These are phyloP conservation scores for Agrypnus murinus DNA, from an alignment of 2,888 invertebrate species.

Conservation along the genomic window DNA sequence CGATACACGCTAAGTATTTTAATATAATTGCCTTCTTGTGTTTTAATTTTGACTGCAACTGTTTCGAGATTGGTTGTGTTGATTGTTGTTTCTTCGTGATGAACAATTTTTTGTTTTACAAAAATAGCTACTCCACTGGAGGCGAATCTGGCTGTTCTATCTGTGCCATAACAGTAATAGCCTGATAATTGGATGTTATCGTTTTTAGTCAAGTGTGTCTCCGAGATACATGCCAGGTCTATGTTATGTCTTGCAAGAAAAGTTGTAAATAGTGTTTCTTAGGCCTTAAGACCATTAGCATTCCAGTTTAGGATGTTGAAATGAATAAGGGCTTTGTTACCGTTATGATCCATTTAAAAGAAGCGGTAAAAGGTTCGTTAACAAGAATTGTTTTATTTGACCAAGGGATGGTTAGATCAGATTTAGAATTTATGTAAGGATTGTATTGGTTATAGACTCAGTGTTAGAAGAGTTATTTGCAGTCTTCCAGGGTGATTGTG, in stretches of 20 bases:
- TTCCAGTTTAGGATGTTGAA: too few species aligned
- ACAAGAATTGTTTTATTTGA: too few species aligned
- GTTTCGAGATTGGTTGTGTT: too few species aligned
- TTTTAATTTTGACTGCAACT: too few species aligned
- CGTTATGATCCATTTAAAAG: background rate
- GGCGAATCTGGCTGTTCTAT: background rate
- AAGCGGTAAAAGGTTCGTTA: background rate
- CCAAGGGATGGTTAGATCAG: too few species aligned
- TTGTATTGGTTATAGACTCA: background rate
- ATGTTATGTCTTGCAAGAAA: background rate
- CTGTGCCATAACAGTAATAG: background rate
- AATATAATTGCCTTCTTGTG: slow-evolving; percentile 1
- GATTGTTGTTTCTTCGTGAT: background rate
- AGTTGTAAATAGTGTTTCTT: background rate
- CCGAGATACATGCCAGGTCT: background rate
- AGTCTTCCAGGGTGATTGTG: background rate
- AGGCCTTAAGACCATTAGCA: background rate
- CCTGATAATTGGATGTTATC: too few species aligned
- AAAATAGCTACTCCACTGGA: slow-evolving; percentile 1
- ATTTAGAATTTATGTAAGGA: background rate
- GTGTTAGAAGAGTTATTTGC: background rate
- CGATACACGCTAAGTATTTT: background rate
- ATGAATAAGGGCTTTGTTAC: too few species aligned
- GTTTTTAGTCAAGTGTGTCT: background rate
- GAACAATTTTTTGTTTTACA: background rate